Base-by-base conservation (phyloP, 2,797 vertebrate species). In the Poeciliopsis infans region DNA sequence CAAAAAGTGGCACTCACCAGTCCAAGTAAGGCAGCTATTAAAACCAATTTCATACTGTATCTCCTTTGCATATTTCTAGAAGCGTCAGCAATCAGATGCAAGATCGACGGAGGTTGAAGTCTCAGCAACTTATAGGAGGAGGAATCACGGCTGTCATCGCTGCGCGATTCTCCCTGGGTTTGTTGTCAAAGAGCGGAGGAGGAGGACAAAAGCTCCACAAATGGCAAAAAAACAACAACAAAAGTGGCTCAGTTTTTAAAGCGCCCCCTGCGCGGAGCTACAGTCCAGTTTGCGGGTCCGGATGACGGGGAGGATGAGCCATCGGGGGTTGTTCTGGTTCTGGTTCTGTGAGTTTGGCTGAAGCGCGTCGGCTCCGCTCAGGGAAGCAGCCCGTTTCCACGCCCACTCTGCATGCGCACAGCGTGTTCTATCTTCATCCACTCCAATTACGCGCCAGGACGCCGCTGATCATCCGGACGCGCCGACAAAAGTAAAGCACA, bases 1-100 rank as follows among this genome's bases (percentile, higher is more conserved):
- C 18, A 46, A 70, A 74, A 80, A 28, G 36, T 46, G 15, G 0
- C 33, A 95, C 95, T 95, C 83, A 96, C 95, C 94, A 90, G 83
- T 84, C 91, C 92, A 3, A 95, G 81, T 72, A 95, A 53, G 51
- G 94, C 66, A n/a, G 89, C 76, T 31, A 94, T 61, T 72, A 94
- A 89, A 25, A 86, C 79, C 57, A 86, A 76, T 45, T 90, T 84
- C 94, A 95, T 95, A 79, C 80, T 91, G 85, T 64, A 7, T 71
- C 74, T 78, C 76, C 73, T 80, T 31, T 39, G 87, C 88, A 81
- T 90, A 82, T 79, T 78, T 83, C 72, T 75, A 51, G 6, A 10
- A 1, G 31, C n/a, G 6, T 77, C 77, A 77, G n/a, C 36, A 74
- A 61, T 73, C 72, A 82, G 84, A 88, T 85, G 87, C 77, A 73